Percentiles rank a stretch among this genome's conserved stretches.
Evolutionary conservation across 2,113 vertebrate species (phyloP).

Genomic region (Dromiciops gliroides): DNA sequence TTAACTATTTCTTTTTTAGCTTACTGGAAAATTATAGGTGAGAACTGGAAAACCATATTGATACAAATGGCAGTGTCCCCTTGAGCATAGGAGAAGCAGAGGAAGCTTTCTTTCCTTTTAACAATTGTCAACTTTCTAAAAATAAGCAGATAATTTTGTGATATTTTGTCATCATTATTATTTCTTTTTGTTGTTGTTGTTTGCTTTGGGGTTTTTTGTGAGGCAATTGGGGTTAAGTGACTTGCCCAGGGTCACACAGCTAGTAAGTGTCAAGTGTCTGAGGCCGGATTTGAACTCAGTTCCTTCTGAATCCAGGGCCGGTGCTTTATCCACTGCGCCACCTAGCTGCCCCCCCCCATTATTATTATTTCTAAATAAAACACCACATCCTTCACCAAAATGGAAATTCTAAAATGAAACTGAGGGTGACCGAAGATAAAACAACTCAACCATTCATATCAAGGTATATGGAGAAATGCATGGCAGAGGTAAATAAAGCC

Average conservation of each 20-base stretch:
- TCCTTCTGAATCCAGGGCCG: too few relatives aligned
- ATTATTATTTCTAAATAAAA: neutral
- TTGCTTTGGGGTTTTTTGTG: too few relatives aligned
- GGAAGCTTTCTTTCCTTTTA: neutral
- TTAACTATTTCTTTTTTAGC: neutral
- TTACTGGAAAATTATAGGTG: neutral
- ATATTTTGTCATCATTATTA: neutral
- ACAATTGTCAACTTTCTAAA: neutral
- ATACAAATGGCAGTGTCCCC: neutral
- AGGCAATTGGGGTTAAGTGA: too few relatives aligned
- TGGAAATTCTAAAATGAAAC: neutral
- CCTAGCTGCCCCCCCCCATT: too few relatives aligned
- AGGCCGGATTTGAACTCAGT: too few relatives aligned
- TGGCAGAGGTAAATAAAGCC: neutral
- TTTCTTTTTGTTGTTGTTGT: too few relatives aligned
- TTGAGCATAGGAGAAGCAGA: neutral
- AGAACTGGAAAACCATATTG: neutral
- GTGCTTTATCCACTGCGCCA: too few relatives aligned
- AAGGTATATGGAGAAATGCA: neutral
- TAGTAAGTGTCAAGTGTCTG: too few relatives aligned
- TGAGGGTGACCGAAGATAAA: rapidly evolving
- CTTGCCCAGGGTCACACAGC: too few relatives aligned
- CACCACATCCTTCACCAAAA: neutral
- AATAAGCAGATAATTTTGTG: neutral
- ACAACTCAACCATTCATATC: neutral